Evolutionary conservation across 2,888 invertebrate species (phyloP).

Genomic region (Lasioglossum leucozonium): DNA sequence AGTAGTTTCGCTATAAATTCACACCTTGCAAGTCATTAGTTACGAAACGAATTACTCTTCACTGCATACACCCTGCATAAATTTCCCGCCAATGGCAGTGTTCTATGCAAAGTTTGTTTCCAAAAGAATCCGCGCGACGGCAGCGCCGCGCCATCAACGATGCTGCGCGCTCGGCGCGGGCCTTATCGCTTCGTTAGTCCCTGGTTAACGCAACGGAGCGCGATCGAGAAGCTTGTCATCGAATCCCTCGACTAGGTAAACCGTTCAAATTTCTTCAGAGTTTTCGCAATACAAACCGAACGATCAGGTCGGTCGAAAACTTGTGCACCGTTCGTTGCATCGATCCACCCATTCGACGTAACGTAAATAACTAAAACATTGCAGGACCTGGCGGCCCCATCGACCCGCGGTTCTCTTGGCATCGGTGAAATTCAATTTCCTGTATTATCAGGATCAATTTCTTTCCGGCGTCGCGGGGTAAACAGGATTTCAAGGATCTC

Average conservation of each 20-base stretch:
- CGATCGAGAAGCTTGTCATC: not conserved
- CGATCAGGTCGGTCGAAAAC: not conserved
- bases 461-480: not conserved
- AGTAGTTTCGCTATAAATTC: no score
- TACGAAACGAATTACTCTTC: no score
- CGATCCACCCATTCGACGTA: not conserved
- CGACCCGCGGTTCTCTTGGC: not conserved
- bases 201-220: not conserved
- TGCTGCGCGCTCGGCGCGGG: not conserved
- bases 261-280: not conserved
- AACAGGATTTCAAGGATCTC: constrained; percentile 1
- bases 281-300: not conserved
- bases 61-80: no score
- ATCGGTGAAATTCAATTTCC: not conserved
- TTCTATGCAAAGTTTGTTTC: not conserved
- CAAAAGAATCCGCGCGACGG: not conserved
- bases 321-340: not conserved
- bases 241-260: not conserved
- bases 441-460: not conserved
- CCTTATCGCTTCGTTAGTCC: not conserved
- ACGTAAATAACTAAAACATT: constrained; percentile 1
- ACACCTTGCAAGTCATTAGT: no score
- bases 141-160: not conserved
- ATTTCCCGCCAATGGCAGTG: not conserved
- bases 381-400: not conserved